Evolutionary conservation across 30 jellyfish, hydroid and myxozoan species (phyloP).

Genomic region (Turritopsis rubra): DNA sequence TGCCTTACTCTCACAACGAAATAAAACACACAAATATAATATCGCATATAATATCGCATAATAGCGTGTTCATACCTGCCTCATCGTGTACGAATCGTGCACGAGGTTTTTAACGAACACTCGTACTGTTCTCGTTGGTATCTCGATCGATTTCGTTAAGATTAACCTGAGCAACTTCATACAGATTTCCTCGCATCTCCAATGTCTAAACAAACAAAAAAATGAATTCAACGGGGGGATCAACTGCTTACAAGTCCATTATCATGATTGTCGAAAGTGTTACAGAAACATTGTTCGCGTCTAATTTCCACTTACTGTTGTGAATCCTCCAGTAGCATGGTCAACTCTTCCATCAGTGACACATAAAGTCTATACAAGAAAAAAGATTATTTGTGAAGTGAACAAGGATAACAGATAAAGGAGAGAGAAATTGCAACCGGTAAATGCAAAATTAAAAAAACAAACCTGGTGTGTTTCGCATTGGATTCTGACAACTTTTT

Average conservation of each 20-base stretch:
- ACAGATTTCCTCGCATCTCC: conserved; percentile 81
- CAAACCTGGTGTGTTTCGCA: background rate
- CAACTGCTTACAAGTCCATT: no score
- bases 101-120: conserved; percentile 52
- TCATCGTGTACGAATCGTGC: conserved; percentile 83
- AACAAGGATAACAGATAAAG: background rate
- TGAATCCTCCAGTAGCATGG: conserved; percentile 43
- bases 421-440: background rate
- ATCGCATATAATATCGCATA: background rate
- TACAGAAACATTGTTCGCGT: no score
- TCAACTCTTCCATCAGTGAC: conserved; percentile 47
- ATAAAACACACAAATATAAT: background rate
- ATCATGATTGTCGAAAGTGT: no score
- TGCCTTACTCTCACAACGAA: background rate
- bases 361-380: conserved; percentile 35
- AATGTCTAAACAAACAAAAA: conserved; percentile 48
- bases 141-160: conserved; percentile 46
- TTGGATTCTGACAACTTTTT: conserved; percentile 15
- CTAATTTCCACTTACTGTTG: conserved; percentile 45
- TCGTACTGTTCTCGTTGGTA: conserved; percentile 67
- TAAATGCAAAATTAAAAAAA: background rate
- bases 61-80: conserved; percentile 49
- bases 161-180: conserved; percentile 44
- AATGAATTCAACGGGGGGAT: no score
- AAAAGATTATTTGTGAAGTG: background rate